Base-by-base conservation (phyloP, 1,140 invertebrate species). In the Lepidostoma basale region DNA sequence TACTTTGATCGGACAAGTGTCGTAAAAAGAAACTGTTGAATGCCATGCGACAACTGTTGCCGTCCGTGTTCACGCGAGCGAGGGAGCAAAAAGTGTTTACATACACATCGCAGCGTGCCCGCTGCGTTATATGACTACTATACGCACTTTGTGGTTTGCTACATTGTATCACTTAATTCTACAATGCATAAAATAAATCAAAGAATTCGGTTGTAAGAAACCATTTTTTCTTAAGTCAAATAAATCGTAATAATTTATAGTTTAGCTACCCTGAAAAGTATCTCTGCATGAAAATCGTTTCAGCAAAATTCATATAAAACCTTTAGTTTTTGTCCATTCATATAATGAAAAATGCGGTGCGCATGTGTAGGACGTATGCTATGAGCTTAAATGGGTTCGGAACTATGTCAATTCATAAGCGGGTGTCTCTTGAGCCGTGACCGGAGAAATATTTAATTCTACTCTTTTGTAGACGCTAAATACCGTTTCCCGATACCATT, bases 21-120 rank as follows among this genome's bases (percentile, higher is more conserved):
- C 63, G 63, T 66, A 66, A 66, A 66, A 66, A 52, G 39, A 28
- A 69, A 67, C 69, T 70, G 69, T 70, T 70, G 68, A 64, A 69
- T 69, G 67, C 40, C 56, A 14, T 33, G 63, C 56, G 58, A 59
- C 69, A 70, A 66, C 69, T 66, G 63, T 66, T 70, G 63, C 69
- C 63, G 33, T 26, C 22, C 58, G 9, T 47, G 49, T 56, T 62
- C 26, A 25, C 47, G 62, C 62, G 49, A 59, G 49, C 36, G 54
- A 66, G 63, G 42, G 62, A 28, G 39, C 25, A 30, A 58, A 66
- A 67, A 67, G 40, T 67, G 44, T 64, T 64, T 64, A 39, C 47
- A 40, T 39, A 62, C 47, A 52, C 25, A 52, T 18, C 49, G 16
- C 64, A 33, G 26, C 62, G 28, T 36, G 44, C 54, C 14, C 39